Percentiles rank a stretch among this genome's conserved stretches.
Conservation (phyloP, 2,888 invertebrate genomes). For the Pseudococcus viburni region DNA sequence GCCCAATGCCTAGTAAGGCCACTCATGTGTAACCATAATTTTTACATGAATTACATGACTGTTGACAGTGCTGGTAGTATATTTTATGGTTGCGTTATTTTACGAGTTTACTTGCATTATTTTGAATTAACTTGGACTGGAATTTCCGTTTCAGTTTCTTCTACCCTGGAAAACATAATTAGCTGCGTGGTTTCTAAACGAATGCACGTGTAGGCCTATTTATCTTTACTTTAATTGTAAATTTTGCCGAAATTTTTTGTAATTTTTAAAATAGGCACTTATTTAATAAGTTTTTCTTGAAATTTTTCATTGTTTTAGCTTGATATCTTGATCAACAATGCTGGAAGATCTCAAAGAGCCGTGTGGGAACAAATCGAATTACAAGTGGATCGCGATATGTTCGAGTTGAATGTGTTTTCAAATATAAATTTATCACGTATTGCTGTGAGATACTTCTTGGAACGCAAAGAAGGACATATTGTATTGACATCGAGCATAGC, state of each 20-base stretch:
- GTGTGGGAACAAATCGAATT: slow-evolving; percentile 80
- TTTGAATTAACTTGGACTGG: neutral
- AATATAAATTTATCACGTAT: slow-evolving; percentile 80
- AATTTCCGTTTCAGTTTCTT: neutral
- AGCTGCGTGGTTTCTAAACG: no score
- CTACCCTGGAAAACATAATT: no score
- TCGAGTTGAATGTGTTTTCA: slow-evolving; percentile 84
- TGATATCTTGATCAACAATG: slow-evolving; percentile 86
- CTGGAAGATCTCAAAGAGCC: slow-evolving; percentile 84
- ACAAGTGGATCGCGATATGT: slow-evolving; percentile 81
- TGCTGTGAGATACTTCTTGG: slow-evolving; percentile 78
- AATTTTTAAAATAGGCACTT: no score
- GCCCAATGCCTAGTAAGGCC: neutral
- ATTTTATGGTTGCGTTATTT: neutral
- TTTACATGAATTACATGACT: neutral
- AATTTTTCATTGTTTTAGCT: slow-evolving; percentile 72
- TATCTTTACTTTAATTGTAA: no score
- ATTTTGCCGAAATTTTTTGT: no score
- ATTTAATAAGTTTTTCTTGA: no score
- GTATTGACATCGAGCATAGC: slow-evolving; percentile 83
- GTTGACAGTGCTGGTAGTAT: neutral
- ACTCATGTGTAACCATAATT: slow-evolving; percentile 4
- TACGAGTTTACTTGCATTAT: neutral
- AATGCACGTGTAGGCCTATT: no score
- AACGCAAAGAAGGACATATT: slow-evolving; percentile 77